A percentile compares a stretch with the other conserved stretches of the same genome.
These are phyloP conservation scores for Patiria pectinifera DNA, from an alignment of 53 echinoderm and acorn worm species.

Conservation along the genomic window DNA sequence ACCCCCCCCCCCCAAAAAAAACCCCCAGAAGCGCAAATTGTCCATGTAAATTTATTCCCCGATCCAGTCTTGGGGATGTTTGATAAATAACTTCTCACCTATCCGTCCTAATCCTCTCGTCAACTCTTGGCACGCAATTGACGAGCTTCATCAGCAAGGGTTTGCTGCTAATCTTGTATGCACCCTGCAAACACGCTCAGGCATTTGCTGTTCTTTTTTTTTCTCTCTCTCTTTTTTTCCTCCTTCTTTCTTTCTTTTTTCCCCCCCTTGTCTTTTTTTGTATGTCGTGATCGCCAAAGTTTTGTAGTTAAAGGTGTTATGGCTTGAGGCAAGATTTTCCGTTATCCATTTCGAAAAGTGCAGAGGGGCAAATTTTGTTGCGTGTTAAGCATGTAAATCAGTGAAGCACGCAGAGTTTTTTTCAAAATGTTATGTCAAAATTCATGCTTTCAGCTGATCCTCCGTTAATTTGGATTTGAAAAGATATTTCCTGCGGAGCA, in stretches of 20 bases:
- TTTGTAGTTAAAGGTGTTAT: neutral
- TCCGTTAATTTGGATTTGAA: no score
- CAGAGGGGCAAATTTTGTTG: neutral
- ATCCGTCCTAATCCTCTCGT: neutral
- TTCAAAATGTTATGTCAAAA: no score
- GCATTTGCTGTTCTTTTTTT: neutral
- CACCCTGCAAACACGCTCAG: neutral
- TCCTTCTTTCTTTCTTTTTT: neutral
- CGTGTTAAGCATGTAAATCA: neutral
- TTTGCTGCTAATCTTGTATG: constrained; percentile 6
- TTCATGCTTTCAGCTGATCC: no score
- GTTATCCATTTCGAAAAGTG: neutral
- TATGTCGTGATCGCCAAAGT: neutral
- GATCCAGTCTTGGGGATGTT: neutral
- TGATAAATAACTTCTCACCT: constrained; percentile 52
- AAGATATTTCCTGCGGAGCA: no score
- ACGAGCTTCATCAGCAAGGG: neutral
- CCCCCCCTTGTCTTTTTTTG: neutral
- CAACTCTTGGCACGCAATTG: neutral
- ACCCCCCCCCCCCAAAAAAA: neutral
- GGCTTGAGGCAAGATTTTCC: neutral
- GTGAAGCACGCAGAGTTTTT: no score
- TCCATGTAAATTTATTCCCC: constrained; percentile 2
- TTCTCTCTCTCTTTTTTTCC: neutral
- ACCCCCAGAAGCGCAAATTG: neutral